These are phyloP conservation scores for Beris morrisii DNA, from an alignment of 2,888 invertebrate species.

Conservation along the genomic window DNA sequence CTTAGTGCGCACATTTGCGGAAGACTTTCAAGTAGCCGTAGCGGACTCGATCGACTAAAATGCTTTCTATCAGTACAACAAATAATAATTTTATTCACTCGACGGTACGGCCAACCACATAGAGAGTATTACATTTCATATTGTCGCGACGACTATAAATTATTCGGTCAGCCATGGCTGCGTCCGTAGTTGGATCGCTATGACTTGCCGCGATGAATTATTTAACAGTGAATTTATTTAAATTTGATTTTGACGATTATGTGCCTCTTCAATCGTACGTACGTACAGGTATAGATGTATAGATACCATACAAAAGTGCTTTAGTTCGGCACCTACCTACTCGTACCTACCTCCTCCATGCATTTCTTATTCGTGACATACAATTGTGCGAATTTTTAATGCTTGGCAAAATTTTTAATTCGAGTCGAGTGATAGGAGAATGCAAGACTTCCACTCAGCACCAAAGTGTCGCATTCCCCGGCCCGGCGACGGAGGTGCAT, in stretches of 20 bases:
- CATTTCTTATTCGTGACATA: conserved; percentile 8
- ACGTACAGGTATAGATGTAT: too few species aligned
- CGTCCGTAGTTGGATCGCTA: neutral
- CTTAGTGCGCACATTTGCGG: conserved; percentile 1
- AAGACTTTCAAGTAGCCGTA: conserved; percentile 11
- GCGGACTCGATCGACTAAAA: neutral
- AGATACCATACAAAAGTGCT: too few species aligned
- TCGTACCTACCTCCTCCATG: too few species aligned
- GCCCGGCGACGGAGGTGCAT: neutral
- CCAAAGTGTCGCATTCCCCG: neutral
- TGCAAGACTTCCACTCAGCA: neutral
- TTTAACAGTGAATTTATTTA: conserved; percentile 23
- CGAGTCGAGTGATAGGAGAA: too few species aligned
- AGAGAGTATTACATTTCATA: conserved; percentile 18
- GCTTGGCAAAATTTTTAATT: neutral
- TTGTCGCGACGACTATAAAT: conserved; percentile 22
- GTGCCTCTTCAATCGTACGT: too few species aligned
- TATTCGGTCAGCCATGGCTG: conserved; percentile 20
- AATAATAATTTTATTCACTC: neutral
- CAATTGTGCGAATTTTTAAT: conserved; percentile 15
- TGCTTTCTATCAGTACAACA: neutral
- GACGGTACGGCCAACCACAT: neutral
- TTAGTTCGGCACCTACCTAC: too few species aligned
- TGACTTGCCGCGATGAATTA: conserved; percentile 20
- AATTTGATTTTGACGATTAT: conserved; percentile 26